phyloP scores from a whole-genome alignment of 2,888 invertebrate genomes.

The Parnassius mnemosyne region DNA sequence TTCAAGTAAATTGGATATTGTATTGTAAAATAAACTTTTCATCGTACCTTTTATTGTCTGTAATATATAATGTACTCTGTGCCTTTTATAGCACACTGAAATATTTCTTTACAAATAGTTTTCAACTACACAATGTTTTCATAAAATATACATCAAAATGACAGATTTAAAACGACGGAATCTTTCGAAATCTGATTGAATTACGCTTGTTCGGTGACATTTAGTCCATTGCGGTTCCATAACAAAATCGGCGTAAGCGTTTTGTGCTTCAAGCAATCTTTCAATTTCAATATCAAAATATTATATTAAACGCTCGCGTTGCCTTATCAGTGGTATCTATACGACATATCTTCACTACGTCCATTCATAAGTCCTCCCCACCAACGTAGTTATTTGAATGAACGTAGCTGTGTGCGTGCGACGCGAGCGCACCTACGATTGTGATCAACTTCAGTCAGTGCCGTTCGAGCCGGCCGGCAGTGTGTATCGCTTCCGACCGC shows the following conservation, averaged over 20 bases:
- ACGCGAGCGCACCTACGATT: slow-evolving; percentile 61
- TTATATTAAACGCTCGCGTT: slow-evolving; percentile 50
- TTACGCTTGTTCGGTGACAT: slow-evolving; percentile 15
- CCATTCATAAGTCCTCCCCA: slow-evolving; percentile 76
- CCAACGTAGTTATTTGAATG: slow-evolving; percentile 64
- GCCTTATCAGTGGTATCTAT: slow-evolving; percentile 73
- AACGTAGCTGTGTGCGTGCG: slow-evolving; percentile 60
- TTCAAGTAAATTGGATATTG: slow-evolving; percentile 18
- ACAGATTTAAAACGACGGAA: slow-evolving; percentile 12
- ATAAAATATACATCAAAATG: background rate
- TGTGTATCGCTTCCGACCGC: slow-evolving; percentile 45
- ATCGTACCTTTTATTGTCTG: no score
- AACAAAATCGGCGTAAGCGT: slow-evolving; percentile 9
- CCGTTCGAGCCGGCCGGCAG: slow-evolving; percentile 57
- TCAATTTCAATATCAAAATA: slow-evolving; percentile 45
- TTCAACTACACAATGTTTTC: no score
- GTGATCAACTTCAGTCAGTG: slow-evolving; percentile 52
- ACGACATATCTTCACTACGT: slow-evolving; percentile 69
- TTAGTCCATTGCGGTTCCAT: slow-evolving; percentile 28
- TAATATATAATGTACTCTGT: no score
- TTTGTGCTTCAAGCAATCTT: slow-evolving; percentile 30
- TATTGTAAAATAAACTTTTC: slow-evolving; percentile 13
- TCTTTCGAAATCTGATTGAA: slow-evolving; percentile 14
- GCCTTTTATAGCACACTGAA: no score
- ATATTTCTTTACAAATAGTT: no score